Percentiles rank a stretch among this genome's conserved stretches.
phyloP scores from a whole-genome alignment of 2,113 vertebrate species.

The Lates calcarifer region DNA sequence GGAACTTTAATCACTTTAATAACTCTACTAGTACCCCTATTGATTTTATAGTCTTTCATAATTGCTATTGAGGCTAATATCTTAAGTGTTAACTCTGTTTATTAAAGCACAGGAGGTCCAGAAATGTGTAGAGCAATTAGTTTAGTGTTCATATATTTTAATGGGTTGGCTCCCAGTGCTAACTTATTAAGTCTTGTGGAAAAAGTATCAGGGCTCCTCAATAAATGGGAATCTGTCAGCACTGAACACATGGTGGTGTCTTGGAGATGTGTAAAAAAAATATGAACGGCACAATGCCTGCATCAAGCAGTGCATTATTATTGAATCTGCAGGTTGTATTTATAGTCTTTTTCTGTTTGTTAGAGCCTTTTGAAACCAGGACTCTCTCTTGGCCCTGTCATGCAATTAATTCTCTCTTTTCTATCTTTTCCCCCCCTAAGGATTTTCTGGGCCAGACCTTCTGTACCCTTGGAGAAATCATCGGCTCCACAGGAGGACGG shows the following conservation, averaged over 20 bases:
- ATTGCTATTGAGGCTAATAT: conserved; percentile 23
- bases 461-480: conserved; percentile 87
- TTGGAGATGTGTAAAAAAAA: not conserved
- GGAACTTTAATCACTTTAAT: conserved; percentile 50
- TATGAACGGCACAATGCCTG: not conserved
- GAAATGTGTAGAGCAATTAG: conserved; percentile 11
- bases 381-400: not conserved
- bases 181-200: not conserved
- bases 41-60: conserved; percentile 45
- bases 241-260: not conserved
- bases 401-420: conserved; percentile 28
- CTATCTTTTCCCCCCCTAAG: conserved; percentile 51
- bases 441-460: conserved; percentile 88
- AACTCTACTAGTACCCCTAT: conserved; percentile 6
- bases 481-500: conserved; percentile 83
- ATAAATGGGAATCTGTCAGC: conserved; percentile 5
- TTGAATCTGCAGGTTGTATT: not conserved
- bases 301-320: not conserved
- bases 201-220: not conserved
- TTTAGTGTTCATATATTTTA: conserved; percentile 31
- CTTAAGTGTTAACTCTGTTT: conserved; percentile 9
- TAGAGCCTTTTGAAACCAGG: not conserved
- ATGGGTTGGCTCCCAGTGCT: not conserved
- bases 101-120: conserved; percentile 1
- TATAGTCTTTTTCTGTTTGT: not conserved